These are phyloP conservation scores for Myotis daubentonii DNA, from an alignment of 2,797 vertebrate species.

Conservation along the genomic window DNA sequence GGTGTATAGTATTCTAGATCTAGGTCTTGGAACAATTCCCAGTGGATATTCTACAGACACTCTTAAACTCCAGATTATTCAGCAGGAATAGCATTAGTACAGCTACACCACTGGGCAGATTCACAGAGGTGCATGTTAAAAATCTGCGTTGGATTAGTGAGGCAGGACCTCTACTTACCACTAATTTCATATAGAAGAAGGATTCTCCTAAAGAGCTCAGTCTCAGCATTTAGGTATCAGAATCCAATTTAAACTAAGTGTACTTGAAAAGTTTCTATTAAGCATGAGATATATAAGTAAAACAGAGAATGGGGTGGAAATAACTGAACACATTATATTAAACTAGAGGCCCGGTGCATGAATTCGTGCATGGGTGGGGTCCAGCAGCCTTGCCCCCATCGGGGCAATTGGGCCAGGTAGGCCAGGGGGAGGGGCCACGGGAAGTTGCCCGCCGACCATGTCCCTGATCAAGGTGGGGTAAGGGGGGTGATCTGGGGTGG, in stretches of 20 bases:
- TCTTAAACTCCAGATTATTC: constrained; percentile 13
- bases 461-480: too few species aligned
- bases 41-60: constrained; percentile 32
- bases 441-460: too few species aligned
- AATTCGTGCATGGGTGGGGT: too few species aligned
- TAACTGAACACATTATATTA: not conserved
- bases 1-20: constrained; percentile 53
- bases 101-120: not conserved
- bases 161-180: not conserved
- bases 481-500: too few species aligned
- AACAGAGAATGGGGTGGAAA: not conserved
- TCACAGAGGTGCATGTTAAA: not conserved
- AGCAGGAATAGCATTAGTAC: not conserved
- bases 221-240: not conserved
- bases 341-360: not conserved
- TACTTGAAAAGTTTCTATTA: not conserved
- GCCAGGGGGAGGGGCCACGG: too few species aligned
- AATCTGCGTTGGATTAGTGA: not conserved
- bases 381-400: too few species aligned
- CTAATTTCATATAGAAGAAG: constrained; percentile 21
- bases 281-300: not conserved
- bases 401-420: too few species aligned
- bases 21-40: constrained; percentile 61
- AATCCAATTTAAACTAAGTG: not conserved
- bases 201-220: not conserved